A percentile compares a stretch with the other conserved stretches of the same genome.
These are phyloP conservation scores for Acleris holmiana DNA, from an alignment of 2,888 invertebrate species.

Conservation along the genomic window DNA sequence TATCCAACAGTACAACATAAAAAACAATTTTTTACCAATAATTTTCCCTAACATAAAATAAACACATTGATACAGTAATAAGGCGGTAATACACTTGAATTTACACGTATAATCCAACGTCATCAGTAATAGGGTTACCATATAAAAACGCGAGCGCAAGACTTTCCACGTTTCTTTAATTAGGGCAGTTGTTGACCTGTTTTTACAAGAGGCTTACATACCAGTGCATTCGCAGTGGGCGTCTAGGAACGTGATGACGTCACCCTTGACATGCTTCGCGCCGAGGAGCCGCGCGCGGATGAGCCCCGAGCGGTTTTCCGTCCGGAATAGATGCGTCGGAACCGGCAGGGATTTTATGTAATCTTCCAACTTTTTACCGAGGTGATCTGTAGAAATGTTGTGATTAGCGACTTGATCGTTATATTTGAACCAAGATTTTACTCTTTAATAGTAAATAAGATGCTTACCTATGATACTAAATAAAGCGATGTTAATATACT, in stretches of 20 bases:
- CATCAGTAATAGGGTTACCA: slow-evolving; percentile 9
- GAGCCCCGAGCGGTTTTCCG: slow-evolving; percentile 96
- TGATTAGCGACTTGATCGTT: neutral
- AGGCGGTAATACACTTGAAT: neutral
- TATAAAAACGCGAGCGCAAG: slow-evolving; percentile 18
- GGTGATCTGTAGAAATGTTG: slow-evolving; percentile 87
- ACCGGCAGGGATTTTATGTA: slow-evolving; percentile 95
- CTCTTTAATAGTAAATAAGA: too few species aligned
- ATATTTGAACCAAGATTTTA: neutral
- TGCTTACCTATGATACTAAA: too few species aligned
- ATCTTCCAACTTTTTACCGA: slow-evolving; percentile 94
- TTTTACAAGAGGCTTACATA: slow-evolving; percentile 44
- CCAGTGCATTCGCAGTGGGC: slow-evolving; percentile 97
- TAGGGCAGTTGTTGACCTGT: slow-evolving; percentile 28
- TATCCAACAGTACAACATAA: too few species aligned
- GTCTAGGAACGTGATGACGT: slow-evolving; percentile 98
- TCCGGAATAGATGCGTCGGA: slow-evolving; percentile 93
- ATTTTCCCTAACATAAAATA: too few species aligned
- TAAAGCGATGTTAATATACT: too few species aligned
- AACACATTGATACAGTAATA: too few species aligned
- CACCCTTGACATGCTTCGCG: slow-evolving; percentile 95
- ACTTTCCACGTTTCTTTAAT: slow-evolving; percentile 27
- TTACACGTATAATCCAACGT: too few species aligned
- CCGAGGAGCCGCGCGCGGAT: slow-evolving; percentile 98
- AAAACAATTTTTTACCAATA: too few species aligned